phyloP scores from a whole-genome alignment of 2,113 vertebrate genomes.

The Patagioenas fasciata region DNA sequence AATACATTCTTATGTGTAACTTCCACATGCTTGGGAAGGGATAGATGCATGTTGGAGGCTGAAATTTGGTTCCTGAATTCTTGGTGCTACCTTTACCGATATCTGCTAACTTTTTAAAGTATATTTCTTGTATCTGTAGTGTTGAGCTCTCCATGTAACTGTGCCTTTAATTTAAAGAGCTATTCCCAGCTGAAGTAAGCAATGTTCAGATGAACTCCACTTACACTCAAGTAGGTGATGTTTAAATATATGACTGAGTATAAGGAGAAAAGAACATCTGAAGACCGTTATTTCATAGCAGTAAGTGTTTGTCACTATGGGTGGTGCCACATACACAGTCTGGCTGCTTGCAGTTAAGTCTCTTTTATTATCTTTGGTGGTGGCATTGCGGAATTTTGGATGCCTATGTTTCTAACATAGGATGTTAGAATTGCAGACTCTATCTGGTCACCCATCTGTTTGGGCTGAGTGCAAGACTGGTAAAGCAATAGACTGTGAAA shows the following conservation, averaged over 20 bases:
- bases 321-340: not conserved
- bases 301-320: not conserved
- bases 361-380: not conserved
- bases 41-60: not conserved
- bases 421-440: not conserved
- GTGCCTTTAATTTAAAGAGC: not conserved
- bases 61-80: not conserved
- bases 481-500: not conserved
- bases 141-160: not conserved
- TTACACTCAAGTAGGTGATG: not conserved
- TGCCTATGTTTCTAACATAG: accelerated
- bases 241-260: not conserved
- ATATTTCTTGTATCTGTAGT: not conserved
- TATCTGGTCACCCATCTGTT: not conserved
- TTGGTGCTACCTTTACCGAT: not conserved
- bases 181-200: not conserved
- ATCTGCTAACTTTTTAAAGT: not conserved
- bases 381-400: not conserved
- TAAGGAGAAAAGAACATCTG: not conserved
- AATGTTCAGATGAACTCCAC: not conserved
- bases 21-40: not conserved
- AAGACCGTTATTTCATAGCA: not conserved
- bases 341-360: not conserved
- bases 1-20: not conserved
- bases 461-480: not conserved